Evolutionary conservation across 2,797 vertebrate species (phyloP), one percentile per base, ranked within the genome.

Genomic region (Spatula clypeata): DNA sequence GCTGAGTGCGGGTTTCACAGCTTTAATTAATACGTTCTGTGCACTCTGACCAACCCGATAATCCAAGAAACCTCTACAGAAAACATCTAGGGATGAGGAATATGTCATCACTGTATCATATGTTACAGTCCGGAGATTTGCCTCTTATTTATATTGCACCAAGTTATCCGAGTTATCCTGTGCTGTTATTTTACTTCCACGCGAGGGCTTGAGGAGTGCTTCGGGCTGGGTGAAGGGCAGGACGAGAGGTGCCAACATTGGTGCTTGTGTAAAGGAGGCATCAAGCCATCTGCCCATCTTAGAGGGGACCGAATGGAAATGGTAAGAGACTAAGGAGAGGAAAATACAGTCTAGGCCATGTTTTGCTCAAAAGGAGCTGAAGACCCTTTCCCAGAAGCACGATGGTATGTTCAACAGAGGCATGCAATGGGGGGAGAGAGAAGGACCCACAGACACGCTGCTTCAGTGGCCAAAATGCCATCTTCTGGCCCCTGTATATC

Each of bases 1-100:
- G 71, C 91, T 44, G 64, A 96, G 92, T 40, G 62, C 62, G n/a
- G 76, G 61, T n/a, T 93, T 84, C 70, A 47, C 70, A 74, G 73
- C 42, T 91, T 95, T 96, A 97, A 97, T 96, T 85, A 95, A 96
- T 96, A 93, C 0, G 26, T 90, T 87, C 76, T 96, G 88, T 81
- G 95, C 95, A 76, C 96, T 95, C 85, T 95, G 92, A 90, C 84
- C 84, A 93, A 82, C 44, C 74, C 74, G 79, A 88, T 91, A 93
- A 96, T 93, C 81, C 83, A 94, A 92, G 96, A 88, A 93, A 74
- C 69, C 86, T 91, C 79, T 83, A 72, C 71, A 92, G 95, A 96
- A 96, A 66, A 15, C 58, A 88, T 83, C 74, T 21, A 95, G 90
- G 79, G 92, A 96, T 69, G 77, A 65, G 96, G 42, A 67, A 80